Evolutionary conservation across 2,113 vertebrate genomes (phyloP).

Genomic region (Heterotis niloticus): DNA sequence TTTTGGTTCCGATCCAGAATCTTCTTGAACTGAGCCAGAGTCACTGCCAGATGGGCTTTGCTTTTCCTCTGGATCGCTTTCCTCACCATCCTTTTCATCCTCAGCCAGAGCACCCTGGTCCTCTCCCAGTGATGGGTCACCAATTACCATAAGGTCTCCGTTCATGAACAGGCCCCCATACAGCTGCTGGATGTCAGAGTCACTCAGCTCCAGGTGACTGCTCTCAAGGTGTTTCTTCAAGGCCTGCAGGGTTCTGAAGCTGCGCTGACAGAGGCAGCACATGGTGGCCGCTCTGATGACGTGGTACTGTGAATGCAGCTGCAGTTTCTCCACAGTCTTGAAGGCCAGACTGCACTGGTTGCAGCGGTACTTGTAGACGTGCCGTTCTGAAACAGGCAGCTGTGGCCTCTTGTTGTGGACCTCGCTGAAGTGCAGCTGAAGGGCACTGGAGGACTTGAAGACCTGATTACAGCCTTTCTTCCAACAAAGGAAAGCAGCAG

Average conservation of each 20-base stretch:
- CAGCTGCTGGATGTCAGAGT: slow-evolving; percentile 84
- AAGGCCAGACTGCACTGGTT: slow-evolving; percentile 97
- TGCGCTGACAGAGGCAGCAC: slow-evolving; percentile 95
- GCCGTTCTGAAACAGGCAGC: slow-evolving; percentile 84
- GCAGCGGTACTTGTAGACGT: slow-evolving; percentile 97
- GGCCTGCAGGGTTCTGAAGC: slow-evolving; percentile 93
- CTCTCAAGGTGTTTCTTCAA: slow-evolving; percentile 95
- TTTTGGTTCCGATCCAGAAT: slow-evolving; percentile 78
- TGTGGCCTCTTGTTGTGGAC: slow-evolving; percentile 77
- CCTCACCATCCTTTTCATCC: slow-evolving; percentile 80
- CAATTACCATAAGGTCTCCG: slow-evolving; percentile 74
- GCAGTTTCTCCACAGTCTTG: slow-evolving; percentile 93
- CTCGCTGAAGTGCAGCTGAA: slow-evolving; percentile 83
- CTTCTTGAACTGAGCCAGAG: slow-evolving; percentile 72
- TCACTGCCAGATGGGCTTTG: slow-evolving; percentile 75
- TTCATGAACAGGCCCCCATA: slow-evolving; percentile 78
- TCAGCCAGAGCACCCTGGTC: slow-evolving; percentile 82
- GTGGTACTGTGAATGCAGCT: slow-evolving; percentile 95
- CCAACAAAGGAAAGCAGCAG: slow-evolving; percentile 76
- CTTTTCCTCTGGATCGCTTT: slow-evolving; percentile 77
- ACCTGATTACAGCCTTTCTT: slow-evolving; percentile 85
- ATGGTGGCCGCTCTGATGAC: slow-evolving; percentile 96
- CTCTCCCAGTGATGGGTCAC: slow-evolving; percentile 75
- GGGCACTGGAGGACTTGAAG: slow-evolving; percentile 75
- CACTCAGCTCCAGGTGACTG: slow-evolving; percentile 83